Evolutionary conservation across 1,140 invertebrate genomes (phyloP).

Genomic region (Bombus superbus): DNA sequence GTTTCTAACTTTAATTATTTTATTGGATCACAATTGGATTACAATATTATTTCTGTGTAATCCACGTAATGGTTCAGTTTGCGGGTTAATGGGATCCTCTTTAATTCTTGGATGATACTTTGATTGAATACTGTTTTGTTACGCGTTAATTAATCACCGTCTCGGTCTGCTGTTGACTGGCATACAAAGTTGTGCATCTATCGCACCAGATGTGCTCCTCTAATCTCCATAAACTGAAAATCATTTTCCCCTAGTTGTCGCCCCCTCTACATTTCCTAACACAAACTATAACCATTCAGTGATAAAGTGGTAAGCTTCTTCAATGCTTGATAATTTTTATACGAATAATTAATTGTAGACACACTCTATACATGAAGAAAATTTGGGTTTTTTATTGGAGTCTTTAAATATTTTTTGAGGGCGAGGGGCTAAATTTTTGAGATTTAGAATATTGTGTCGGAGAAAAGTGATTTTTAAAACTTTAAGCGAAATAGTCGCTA

Average conservation of each 20-base stretch:
- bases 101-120: slow-evolving; percentile 8
- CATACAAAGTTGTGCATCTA: background rate
- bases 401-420: no score
- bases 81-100: background rate
- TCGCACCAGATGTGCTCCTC: background rate
- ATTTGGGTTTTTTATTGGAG: no score
- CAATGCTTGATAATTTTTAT: background rate
- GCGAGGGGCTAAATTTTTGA: no score
- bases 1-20: background rate
- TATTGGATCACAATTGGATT: no score
- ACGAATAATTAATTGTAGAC: background rate
- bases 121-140: background rate
- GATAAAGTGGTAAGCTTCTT: background rate
- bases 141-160: background rate
- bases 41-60: background rate
- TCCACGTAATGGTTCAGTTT: background rate
- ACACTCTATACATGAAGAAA: fast-evolving
- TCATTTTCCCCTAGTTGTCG: background rate
- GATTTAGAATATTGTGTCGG: no score
- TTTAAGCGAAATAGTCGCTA: no score
- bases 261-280: fast-evolving
- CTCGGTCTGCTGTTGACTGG: background rate
- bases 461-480: no score
- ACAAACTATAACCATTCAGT: background rate
- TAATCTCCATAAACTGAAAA: background rate